These are phyloP conservation scores for Drosophila subobscura DNA, from an alignment of 1,140 invertebrate genomes.

Conservation along the genomic window DNA sequence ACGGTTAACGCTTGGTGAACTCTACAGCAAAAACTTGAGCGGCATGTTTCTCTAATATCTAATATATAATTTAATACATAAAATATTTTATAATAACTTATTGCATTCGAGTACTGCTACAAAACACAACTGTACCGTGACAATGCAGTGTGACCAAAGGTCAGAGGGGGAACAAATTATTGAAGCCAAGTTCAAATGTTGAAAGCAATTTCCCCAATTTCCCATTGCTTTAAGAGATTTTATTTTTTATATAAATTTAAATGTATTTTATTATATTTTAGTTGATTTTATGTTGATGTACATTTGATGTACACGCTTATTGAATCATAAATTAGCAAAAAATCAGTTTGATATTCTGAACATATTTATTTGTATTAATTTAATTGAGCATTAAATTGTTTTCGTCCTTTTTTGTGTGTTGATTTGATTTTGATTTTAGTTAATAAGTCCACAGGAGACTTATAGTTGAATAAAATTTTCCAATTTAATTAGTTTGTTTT, in stretches of 20 bases:
- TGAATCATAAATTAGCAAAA: too few species aligned
- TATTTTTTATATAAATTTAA: too few species aligned
- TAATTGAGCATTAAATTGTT: not conserved
- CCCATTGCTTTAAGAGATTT: too few species aligned
- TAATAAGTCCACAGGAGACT: not conserved
- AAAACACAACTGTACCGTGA: constrained; percentile 3
- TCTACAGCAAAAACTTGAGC: constrained; percentile 52
- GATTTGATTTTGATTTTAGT: not conserved
- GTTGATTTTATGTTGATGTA: too few species aligned
- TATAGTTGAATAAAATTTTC: too few species aligned
- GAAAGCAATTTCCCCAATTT: too few species aligned
- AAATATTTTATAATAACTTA: too few species aligned
- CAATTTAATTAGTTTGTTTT: too few species aligned
- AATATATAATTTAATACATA: not conserved
- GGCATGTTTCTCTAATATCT: constrained; percentile 39
- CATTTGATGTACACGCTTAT: too few species aligned
- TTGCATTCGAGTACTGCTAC: constrained; percentile 10
- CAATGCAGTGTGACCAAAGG: constrained; percentile 49
- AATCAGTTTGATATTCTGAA: too few species aligned
- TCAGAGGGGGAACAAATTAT: not conserved
- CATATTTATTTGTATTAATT: not conserved
- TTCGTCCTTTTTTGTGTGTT: not conserved
- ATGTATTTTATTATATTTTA: too few species aligned
- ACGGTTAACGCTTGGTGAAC: constrained; percentile 34
- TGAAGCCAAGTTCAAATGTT: too few species aligned